Conservation (phyloP, 2,888 invertebrate genomes). For the Dusona sp. region DNA sequence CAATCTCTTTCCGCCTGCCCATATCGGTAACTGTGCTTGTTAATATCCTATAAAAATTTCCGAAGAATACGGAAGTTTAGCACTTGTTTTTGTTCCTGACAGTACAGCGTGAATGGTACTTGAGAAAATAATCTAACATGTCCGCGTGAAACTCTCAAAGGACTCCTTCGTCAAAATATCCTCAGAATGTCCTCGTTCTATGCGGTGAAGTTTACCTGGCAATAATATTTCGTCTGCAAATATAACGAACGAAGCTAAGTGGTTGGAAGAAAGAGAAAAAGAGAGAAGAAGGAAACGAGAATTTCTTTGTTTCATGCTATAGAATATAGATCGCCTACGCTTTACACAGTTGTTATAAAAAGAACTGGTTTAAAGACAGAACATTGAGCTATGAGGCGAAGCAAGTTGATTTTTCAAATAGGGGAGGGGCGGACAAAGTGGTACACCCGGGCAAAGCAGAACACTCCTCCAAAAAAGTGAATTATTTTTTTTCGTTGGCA, state of each 20-base stretch:
- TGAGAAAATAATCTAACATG: slow-evolving; percentile 41
- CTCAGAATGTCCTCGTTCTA: slow-evolving; percentile 31
- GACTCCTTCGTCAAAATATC: slow-evolving; percentile 1
- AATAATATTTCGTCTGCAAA: slow-evolving; percentile 61
- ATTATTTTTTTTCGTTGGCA: too few relatives aligned
- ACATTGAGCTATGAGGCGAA: background rate
- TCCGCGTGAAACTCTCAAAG: slow-evolving; percentile 27
- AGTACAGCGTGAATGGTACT: slow-evolving; percentile 15
- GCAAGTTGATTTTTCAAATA: background rate
- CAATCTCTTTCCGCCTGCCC: background rate
- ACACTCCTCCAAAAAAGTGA: too few relatives aligned
- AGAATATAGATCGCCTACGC: background rate
- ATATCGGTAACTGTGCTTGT: background rate
- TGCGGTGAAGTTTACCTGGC: slow-evolving; percentile 34
- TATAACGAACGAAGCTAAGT: background rate
- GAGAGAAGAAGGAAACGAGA: background rate
- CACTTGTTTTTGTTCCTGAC: slow-evolving; percentile 32
- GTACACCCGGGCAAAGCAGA: too few relatives aligned
- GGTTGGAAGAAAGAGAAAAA: background rate
- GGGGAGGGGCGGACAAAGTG: too few relatives aligned
- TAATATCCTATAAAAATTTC: slow-evolving; percentile 42
- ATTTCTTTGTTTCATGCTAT: background rate
- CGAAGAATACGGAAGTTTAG: background rate
- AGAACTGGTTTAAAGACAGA: background rate
- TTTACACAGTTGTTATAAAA: background rate